Base-by-base conservation (phyloP, 92 coral and sea anemone species). In the Pocillopora grandis region DNA sequence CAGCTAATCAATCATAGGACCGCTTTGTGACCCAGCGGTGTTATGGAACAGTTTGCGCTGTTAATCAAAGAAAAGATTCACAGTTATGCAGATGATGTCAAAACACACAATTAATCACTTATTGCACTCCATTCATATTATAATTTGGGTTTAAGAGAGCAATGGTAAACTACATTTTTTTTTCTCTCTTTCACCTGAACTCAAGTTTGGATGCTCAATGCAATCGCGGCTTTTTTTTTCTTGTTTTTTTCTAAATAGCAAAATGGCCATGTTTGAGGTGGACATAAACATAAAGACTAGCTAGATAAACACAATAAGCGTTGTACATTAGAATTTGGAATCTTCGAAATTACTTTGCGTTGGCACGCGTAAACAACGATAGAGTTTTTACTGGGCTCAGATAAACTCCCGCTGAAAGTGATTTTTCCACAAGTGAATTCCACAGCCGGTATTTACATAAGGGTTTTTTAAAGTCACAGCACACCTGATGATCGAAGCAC, bases 101-200 rank as follows among this genome's bases (percentile, higher is more conserved):
- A 69, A 86, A 86, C 80, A 84, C 78, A 86, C 92, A 89, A 90
- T 86, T 86, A 90, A 90, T 90, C 88, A 90, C 81, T 80, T 82
- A 81, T 76, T 82, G 90, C 80, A 36, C 70, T 62, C 85, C 70
- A 85, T 90, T 90, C 92, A 90, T 90, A 90, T 90, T 88, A 73
- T 90, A 90, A 90, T 90, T 78, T 13, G 78, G 87, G 92, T 79
- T 86, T 69, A 71, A 86, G 72, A 72, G 76, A 84, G 19, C 66
- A 84, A 77, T 13, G 80, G 62, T 73, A 73, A 81, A 81, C 20
- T 59, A 69, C 58, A 21, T 71, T 71, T 80, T 81, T 71, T 80
- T 52, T 23, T 73, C 57, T 72, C 49, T 33, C 36, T 58, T 33
- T 55, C 84, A 13, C 71, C 71, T 81, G 86, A 72, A 78, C 86